These are phyloP conservation scores for Aricia agestis DNA, from an alignment of 1,140 invertebrate genomes.

Conservation along the genomic window DNA sequence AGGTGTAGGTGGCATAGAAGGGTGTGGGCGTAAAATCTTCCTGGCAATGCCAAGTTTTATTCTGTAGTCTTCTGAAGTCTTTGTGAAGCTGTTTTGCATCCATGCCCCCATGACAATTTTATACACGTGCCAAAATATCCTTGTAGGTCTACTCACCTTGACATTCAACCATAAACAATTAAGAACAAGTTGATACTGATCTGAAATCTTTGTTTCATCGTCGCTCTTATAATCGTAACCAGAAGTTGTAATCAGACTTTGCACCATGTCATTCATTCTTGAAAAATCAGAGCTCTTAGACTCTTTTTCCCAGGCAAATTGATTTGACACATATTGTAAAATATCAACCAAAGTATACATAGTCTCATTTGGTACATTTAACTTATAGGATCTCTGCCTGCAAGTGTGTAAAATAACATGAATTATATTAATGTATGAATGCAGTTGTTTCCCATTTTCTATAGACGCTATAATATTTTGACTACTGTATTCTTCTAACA, in stretches of 20 bases:
- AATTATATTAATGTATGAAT: slow-evolving; percentile 56
- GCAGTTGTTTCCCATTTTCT: slow-evolving; percentile 56
- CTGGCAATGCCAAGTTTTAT: too few species aligned
- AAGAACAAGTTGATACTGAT: slow-evolving; percentile 82
- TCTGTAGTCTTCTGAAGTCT: too few species aligned
- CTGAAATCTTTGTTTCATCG: slow-evolving; percentile 70
- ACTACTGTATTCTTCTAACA: slow-evolving; percentile 39
- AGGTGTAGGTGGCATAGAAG: too few species aligned
- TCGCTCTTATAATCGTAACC: slow-evolving; percentile 33
- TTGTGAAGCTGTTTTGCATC: too few species aligned
- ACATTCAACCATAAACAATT: slow-evolving; percentile 87
- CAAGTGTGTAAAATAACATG: slow-evolving; percentile 44
- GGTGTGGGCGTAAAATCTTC: too few species aligned
- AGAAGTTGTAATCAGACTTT: slow-evolving; percentile 65
- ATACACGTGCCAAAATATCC: neutral
- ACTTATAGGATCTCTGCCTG: slow-evolving; percentile 36
- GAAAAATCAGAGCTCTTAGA: slow-evolving; percentile 73
- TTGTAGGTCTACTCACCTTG: slow-evolving; percentile 76
- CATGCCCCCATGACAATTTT: too few species aligned
- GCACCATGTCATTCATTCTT: slow-evolving; percentile 76
- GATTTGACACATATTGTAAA: slow-evolving; percentile 45
- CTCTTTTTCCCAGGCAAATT: slow-evolving; percentile 53
- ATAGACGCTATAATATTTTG: slow-evolving; percentile 57
- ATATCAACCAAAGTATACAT: slow-evolving; percentile 46
- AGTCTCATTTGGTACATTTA: slow-evolving; percentile 33